Evolutionary conservation across 2,888 invertebrate genomes (phyloP), one percentile per base, ranked within the genome.

Genomic region (Caenorhabditis sinica): DNA sequence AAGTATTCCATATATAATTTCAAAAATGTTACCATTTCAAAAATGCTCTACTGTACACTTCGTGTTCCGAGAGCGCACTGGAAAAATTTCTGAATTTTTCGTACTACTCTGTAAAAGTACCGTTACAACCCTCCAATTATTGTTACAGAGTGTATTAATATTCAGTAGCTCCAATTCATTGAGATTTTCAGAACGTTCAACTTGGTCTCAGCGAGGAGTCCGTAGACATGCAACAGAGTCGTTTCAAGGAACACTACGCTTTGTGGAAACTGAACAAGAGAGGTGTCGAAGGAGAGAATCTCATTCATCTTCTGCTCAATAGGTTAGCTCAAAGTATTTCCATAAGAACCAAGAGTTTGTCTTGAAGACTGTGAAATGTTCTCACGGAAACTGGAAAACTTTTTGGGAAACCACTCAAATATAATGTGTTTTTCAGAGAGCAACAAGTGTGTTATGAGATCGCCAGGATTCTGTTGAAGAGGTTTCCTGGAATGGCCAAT

Each of bases 261-360:
- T 97, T 98, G 93, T 99, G 98, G 98, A 96, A 97, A 93, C 96
- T 99, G 96, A 96, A 96, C 92, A 96, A 96, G 93, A 95, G 98
- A 15, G 98, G 98, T 0, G 96, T 97, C 0, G 94, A 98, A 0
- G 98, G 98, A 0, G 98, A 99, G 94, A 97, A 96, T 4, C 94
- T 98, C 1, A 94, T 99, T 15, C 98, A 99, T 93, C 96, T 99
- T 3, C 95, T 98, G 72, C 97, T 97, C 88, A 97, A 98, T 90
- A 96, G 97, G 93, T 97, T 97, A 93, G 97, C 95, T 9, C 28
- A n/a, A 23, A n/a, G 68, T n/a, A n/a, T n/a, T n/a, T n/a, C n/a
- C n/a, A n/a, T n/a, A n/a, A n/a, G n/a, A n/a, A n/a, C n/a, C n/a
- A n/a, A n/a, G n/a, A n/a, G n/a, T n/a, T n/a, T n/a, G n/a, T n/a